Evolutionary conservation across 2,888 invertebrate genomes (phyloP).

Genomic region (Amphipoea lucens): DNA sequence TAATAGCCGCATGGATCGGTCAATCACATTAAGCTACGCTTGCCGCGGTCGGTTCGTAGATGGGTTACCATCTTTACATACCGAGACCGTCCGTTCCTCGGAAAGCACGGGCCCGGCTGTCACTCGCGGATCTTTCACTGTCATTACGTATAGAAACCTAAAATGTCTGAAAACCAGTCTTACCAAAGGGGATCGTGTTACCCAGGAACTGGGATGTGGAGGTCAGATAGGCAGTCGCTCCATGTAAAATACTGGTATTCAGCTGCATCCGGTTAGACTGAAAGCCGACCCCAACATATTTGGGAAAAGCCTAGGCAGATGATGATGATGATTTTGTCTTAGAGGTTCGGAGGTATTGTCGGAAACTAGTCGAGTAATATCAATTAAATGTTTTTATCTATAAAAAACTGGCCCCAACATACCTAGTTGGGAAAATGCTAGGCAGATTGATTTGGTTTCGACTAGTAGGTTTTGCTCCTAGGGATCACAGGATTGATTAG

Average conservation of each 20-base stretch:
- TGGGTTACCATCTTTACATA: neutral
- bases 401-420: no score
- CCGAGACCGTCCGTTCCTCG: no score
- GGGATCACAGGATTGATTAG: neutral
- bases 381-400: no score
- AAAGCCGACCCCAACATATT: no score
- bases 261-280: neutral
- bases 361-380: no score
- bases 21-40: neutral
- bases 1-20: neutral
- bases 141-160: neutral
- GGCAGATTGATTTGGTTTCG: neutral
- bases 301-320: neutral
- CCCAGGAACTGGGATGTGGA: neutral
- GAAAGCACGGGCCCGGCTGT: no score
- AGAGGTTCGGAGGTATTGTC: no score
- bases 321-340: no score
- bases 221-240: neutral
- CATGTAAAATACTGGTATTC: neutral
- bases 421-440: neutral
- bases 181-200: neutral
- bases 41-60: neutral
- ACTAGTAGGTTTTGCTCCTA: neutral
- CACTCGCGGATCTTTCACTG: no score
- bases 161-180: neutral